Evolutionary conservation across 2,888 invertebrate species (phyloP), one percentile per base, ranked within the genome.

Genomic region (Coecobrya sp.): DNA sequence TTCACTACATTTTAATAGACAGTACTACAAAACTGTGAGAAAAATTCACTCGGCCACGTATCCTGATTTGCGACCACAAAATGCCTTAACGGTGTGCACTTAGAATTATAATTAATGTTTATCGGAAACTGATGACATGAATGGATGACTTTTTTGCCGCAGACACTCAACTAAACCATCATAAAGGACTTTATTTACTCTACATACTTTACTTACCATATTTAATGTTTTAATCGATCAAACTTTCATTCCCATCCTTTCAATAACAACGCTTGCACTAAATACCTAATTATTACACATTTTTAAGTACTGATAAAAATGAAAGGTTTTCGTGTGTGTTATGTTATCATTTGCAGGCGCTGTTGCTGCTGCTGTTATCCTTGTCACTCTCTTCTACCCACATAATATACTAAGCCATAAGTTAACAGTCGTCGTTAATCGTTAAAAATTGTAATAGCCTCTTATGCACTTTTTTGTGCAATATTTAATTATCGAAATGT

Each of bases 211-310:
- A 62, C 62, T 59, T 59, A 22, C n/a, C 19, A 59, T 11, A 27
- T 11, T 68, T 68, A 68, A 68, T 68, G 59, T 36, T 59, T 30
- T 30, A 55, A 82, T 82, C 82, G 82, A 82, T 82, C 82, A 82
- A 82, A 82, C 82, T 82, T 82, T 82, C 55, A 59, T 82, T 82
- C 82, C 52, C 59, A 22, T 30, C 68, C 36, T 30, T 68, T 5
- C 3, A 30, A 13, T 59, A 19, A 5, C 19, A 1, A 1, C 13
- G 49, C 49, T 49, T 11, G 10, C 10, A 49, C 49, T 49, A 49
- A 49, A 49, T 13, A 13, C 11, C 49, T 49, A 36, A n/a, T n/a
- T 7, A 36, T 36, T 36, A 49, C 13, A 49, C 13, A 49, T 49
- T 22, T 62, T 7, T 62, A 25, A 19, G 2, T 62, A 62, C 25